Conservation (phyloP, 2,113 vertebrate genomes). For the Athene cunicularia region DNA sequence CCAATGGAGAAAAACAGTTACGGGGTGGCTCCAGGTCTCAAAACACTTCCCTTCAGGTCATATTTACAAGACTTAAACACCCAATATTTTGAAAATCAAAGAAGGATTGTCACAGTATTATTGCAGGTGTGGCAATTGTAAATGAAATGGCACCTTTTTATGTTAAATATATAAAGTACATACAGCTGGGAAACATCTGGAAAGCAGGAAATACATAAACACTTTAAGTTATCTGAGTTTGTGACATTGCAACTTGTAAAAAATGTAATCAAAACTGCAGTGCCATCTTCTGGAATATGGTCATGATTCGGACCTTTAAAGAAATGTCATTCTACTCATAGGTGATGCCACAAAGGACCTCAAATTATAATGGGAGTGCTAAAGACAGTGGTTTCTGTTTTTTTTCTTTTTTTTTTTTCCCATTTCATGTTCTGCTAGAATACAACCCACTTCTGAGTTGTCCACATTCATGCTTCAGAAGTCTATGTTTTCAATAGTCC, state of each 20-base stretch:
- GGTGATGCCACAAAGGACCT: background rate
- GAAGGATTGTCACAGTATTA: background rate
- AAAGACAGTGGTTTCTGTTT: background rate
- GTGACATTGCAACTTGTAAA: background rate
- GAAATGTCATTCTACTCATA: background rate
- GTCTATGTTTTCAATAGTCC: background rate
- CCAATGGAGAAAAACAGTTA: background rate
- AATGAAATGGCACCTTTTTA: background rate
- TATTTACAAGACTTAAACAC: background rate
- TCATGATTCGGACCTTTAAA: background rate
- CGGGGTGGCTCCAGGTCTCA: background rate
- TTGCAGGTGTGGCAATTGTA: background rate
- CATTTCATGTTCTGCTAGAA: background rate
- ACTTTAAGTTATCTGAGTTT: background rate
- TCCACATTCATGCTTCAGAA: background rate
- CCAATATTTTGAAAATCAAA: background rate
- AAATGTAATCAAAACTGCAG: background rate
- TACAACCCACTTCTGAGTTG: background rate
- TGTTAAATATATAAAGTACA: background rate
- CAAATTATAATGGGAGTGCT: background rate
- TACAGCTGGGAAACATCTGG: background rate
- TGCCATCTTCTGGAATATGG: conserved; percentile 17
- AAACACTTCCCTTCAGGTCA: background rate
- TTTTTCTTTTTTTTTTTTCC: background rate
- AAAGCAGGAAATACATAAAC: background rate